Evolutionary conservation across 2,888 invertebrate genomes (phyloP).

Genomic region (Drosophila glabriapex): DNA sequence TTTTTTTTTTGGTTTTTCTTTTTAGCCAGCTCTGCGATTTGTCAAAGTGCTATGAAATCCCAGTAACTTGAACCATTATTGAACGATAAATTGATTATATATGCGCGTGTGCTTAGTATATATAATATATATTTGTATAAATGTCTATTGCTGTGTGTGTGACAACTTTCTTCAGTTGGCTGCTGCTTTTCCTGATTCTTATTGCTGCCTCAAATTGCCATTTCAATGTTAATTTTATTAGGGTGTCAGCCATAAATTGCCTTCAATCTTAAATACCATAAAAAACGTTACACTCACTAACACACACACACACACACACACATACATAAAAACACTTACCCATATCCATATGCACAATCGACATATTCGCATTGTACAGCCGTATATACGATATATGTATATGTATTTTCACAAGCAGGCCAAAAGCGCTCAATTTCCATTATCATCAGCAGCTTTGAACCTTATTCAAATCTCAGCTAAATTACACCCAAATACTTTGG

Average conservation of each 20-base stretch:
- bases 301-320: constrained; percentile 24
- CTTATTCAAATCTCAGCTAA: constrained; percentile 75
- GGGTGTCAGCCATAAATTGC: constrained; percentile 82
- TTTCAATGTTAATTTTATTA: constrained; percentile 84
- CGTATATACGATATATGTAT: constrained; percentile 11
- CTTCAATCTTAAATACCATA: constrained; percentile 84
- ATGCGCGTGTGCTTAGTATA: constrained; percentile 43
- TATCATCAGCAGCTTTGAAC: constrained; percentile 77
- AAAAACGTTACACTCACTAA: constrained; percentile 66
- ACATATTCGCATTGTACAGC: constrained; percentile 38
- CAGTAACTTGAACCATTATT: constrained; percentile 74
- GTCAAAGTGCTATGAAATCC: constrained; percentile 68
- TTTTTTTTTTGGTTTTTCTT: constrained; percentile 28
- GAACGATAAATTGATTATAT: constrained; percentile 83
- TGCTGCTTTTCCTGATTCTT: constrained; percentile 53
- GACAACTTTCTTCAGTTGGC: constrained; percentile 41
- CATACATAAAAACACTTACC: constrained; percentile 38
- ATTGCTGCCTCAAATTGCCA: constrained; percentile 79
- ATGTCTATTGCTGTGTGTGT: constrained; percentile 21
- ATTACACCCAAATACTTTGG: constrained; percentile 53
- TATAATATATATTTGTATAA: constrained; percentile 38
- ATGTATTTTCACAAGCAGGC: constrained; percentile 24
- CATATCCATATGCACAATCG: constrained; percentile 26
- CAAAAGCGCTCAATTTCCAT: constrained; percentile 68
- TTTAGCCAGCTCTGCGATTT: constrained; percentile 66